Base-by-base conservation (phyloP, 2,113 vertebrate species). In the Chamaetylas fuelleborni region DNA sequence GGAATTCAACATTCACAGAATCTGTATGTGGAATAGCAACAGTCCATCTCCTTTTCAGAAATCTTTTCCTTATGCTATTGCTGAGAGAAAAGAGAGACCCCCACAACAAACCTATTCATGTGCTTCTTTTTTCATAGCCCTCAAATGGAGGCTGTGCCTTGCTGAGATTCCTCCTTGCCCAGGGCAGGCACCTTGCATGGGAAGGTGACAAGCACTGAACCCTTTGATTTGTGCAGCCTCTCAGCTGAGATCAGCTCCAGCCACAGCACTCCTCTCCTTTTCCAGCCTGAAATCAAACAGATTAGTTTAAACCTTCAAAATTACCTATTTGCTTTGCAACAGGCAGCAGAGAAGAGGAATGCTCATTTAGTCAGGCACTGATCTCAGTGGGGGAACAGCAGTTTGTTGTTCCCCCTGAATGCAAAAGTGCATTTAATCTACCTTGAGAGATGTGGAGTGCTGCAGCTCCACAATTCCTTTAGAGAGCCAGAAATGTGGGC, bases 381-480 rank as follows among this genome's bases (percentile, higher is more conserved):
- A 81, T 89, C 93, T 84, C 87, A 81, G 69, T 45, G 45, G 74
- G 87, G 40, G 64, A 91, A 65, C 40, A 60, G 57, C 70, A 76
- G 53, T 87, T 94, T 89, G 65, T 84, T 92, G 73, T 67, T 89
- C 40, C 12, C 17, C 5, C 24, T 67, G 90, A 87, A 84, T 81
- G 90, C 51, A 58, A 47, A 91, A 94, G 78, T 81, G 81, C 48
- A 60, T 96, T 84, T 96, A 87, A 91, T 92, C 73, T 94, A 38
- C 73, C 56, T 87, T 43, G 61, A 89, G 92, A 92, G 78, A 38
- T 67, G 24, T 78, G 60, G 34, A 95, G 81, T 71, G 84, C 81
- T 74, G 65, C 26, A 53, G 56, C 13, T 16, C 78, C 42, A 13
- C 58, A 40, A 48, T 31, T 18, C 9, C 77, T 91, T 92, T 19